Evolutionary conservation across 1,140 invertebrate genomes (phyloP).

Genomic region (Antheraea mylitta): DNA sequence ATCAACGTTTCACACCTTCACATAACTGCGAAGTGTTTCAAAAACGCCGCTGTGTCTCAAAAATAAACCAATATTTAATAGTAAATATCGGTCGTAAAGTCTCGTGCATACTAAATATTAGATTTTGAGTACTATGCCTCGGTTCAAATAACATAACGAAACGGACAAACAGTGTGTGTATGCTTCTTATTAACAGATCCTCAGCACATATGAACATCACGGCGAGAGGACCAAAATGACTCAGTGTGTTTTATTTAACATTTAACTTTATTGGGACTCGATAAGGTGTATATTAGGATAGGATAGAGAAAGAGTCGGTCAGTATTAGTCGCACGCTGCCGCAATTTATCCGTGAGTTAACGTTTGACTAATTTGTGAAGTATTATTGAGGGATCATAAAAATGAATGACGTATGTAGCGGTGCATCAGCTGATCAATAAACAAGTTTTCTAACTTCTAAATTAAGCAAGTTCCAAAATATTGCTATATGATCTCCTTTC

Average conservation of each 20-base stretch:
- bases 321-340: constrained; percentile 71
- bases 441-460: background rate
- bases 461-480: too few species aligned
- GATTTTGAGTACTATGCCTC: constrained; percentile 61
- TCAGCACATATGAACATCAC: constrained; percentile 21
- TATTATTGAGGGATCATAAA: constrained; percentile 58
- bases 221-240: background rate
- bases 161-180: constrained; percentile 67
- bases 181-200: constrained; percentile 69
- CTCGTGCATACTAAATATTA: constrained; percentile 70
- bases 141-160: constrained; percentile 68
- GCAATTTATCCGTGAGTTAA: constrained; percentile 69
- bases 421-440: constrained; percentile 52
- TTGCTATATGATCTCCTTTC: too few species aligned
- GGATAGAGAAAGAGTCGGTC: constrained; percentile 52
- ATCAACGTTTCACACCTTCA: constrained; percentile 51
- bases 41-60: constrained; percentile 51
- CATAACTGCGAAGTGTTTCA: constrained; percentile 55
- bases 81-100: constrained; percentile 67
- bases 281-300: background rate
- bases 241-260: background rate
- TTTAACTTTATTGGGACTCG: background rate
- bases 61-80: constrained; percentile 70
- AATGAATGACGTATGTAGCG: constrained; percentile 42
- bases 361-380: constrained; percentile 77